phyloP scores from a whole-genome alignment of 2,113 vertebrate genomes.

The Apteryx owenii region DNA sequence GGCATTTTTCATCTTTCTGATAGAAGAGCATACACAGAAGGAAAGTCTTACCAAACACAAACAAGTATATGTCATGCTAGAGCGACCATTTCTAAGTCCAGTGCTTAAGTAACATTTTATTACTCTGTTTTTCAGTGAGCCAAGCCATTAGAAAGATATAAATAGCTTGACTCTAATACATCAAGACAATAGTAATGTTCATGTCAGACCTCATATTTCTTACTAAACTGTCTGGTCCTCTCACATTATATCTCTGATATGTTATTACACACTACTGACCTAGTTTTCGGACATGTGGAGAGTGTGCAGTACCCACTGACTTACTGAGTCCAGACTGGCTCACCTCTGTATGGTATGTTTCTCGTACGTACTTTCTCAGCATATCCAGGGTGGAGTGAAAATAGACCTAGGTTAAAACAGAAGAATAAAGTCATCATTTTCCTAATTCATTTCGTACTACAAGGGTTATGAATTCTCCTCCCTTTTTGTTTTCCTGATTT shows the following conservation, averaged over 20 bases:
- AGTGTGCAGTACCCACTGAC: not conserved
- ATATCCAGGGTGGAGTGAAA: not conserved
- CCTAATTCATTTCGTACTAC: not conserved
- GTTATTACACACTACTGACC: not conserved
- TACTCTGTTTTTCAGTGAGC: not conserved
- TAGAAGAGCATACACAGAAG: not conserved
- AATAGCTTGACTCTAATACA: too few species aligned
- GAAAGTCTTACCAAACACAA: not conserved
- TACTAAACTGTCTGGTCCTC: not conserved
- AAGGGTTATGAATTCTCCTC: not conserved
- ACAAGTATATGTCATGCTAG: not conserved
- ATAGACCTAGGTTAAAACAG: not conserved
- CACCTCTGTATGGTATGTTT: not conserved
- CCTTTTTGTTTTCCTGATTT: constrained; percentile 20
- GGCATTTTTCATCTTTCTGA: not conserved
- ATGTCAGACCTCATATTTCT: not conserved
- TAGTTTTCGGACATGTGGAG: not conserved
- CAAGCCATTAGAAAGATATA: not conserved
- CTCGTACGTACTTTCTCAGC: not conserved
- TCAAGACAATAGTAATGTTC: not conserved
- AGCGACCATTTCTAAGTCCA: not conserved
- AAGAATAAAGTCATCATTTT: not conserved
- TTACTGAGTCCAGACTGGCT: not conserved
- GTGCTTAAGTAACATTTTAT: not conserved
- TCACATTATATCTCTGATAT: not conserved